Evolutionary conservation across 2,113 vertebrate species (phyloP).

Genomic region (Panurus biarmicus): DNA sequence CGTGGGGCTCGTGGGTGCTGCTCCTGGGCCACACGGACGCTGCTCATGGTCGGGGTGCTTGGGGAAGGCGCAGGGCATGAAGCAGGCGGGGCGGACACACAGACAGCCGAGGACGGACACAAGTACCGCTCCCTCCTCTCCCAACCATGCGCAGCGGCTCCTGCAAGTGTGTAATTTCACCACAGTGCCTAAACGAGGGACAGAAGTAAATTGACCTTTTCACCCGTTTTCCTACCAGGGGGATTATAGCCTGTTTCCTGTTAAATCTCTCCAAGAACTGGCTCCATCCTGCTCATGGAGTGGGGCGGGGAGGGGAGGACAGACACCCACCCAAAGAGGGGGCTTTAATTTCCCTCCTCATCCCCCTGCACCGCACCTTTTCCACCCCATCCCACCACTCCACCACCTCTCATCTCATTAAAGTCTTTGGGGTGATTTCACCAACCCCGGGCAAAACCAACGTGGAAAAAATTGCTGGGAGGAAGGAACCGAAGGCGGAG

Average conservation of each 20-base stretch:
- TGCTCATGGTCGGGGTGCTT: rapidly evolving
- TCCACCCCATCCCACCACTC: neutral
- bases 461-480: slow-evolving; percentile 62
- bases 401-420: neutral
- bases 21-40: neutral
- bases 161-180: slow-evolving; percentile 67
- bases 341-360: neutral
- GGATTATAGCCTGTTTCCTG: slow-evolving; percentile 79
- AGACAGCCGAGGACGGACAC: neutral
- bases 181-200: slow-evolving; percentile 71
- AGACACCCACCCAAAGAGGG: neutral
- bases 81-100: neutral
- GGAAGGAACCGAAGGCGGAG: slow-evolving; percentile 71
- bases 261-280: slow-evolving; percentile 72
- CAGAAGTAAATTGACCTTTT: slow-evolving; percentile 78
- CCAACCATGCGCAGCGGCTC: neutral
- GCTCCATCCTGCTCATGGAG: slow-evolving; percentile 51
- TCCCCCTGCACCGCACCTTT: neutral
- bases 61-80: neutral
- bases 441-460: neutral
- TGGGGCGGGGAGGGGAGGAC: neutral
- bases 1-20: neutral
- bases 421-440: neutral
- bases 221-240: slow-evolving; percentile 72
- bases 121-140: neutral